These are phyloP conservation scores for Neopipo cinnamomea DNA, from an alignment of 2,113 vertebrate species.

Conservation along the genomic window DNA sequence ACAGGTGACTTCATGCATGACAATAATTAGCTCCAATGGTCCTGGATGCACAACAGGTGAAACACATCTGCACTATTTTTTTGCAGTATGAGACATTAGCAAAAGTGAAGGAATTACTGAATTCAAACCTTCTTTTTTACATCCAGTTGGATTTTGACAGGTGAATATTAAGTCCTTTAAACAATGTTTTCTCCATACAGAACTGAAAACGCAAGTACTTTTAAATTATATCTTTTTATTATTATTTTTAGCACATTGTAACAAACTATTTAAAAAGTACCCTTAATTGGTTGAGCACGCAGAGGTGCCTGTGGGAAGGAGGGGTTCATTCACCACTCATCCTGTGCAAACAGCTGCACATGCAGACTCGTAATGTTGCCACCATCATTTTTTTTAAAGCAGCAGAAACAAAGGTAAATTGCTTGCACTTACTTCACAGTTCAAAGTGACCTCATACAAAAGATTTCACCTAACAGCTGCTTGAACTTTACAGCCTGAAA, in stretches of 20 bases:
- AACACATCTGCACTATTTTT: neutral
- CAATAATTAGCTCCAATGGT: neutral
- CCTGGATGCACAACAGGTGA: neutral
- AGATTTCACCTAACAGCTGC: constrained; percentile 66
- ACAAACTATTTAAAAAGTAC: neutral
- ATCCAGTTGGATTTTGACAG: neutral
- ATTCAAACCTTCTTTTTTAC: neutral
- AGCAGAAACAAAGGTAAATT: constrained; percentile 72
- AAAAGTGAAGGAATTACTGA: neutral
- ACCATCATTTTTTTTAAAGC: constrained; percentile 6
- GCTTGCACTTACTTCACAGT: constrained; percentile 53
- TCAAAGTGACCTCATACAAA: constrained; percentile 61
- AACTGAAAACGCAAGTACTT: neutral
- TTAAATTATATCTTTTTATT: neutral
- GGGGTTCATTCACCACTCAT: neutral
- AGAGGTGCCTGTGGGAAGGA: neutral
- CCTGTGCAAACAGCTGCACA: neutral
- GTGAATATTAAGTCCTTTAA: neutral
- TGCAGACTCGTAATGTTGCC: neutral
- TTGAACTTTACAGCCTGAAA: constrained; percentile 71
- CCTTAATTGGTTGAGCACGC: neutral
- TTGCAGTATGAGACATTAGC: neutral
- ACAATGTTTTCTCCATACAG: neutral
- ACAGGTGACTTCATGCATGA: neutral
- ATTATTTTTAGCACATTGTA: neutral